Base-by-base conservation (phyloP, 2,888 invertebrate genomes). In the Synergus laeviventris region DNA sequence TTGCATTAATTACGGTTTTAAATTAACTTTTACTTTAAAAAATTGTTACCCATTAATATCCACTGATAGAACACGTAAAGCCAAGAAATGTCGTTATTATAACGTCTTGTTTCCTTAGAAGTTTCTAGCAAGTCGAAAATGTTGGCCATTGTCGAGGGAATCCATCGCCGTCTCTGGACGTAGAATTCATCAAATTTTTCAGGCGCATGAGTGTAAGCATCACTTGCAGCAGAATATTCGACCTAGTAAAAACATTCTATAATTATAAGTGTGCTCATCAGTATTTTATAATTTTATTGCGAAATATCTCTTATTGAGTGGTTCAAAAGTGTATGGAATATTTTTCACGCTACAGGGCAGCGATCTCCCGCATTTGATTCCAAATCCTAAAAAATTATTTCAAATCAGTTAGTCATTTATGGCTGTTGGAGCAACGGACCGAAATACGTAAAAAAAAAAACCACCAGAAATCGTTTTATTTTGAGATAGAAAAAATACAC, bases 71-170 rank as follows among this genome's bases (percentile, higher is more conserved):
- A 86, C 78, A 97, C 95, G 86, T 97, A 97, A 0, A 94, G 91
- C 85, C 93, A 93, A 0, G 98, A 98, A 86, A 99, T 97, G 86
- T 97, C 97, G 85, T 97, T 96, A 88, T 99, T 99, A 74, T 95
- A 93, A 87, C 93, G 92, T 24, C 97, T 94, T 1, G 97, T 97
- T 79, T 94, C 93, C 84, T 95, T 94, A 81, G 95, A 95, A 88
- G 97, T 96, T 12, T 93, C 92, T 0, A 98, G 92, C 77, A 99
- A 92, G 91, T 99, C 98, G 83, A 98, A 92, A 84, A 98, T 97
- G 89, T 99, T 99, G 45, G 98, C 98, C 90, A 98, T 96, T 0
- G 98, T 99, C 1, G 98, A 98, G 0, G 98, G 98, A 79, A 98
- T 97, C 98, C 98, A 99, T 56, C 98, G 94, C 16, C 98, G 94